Base-by-base conservation (phyloP, 2,888 invertebrate genomes). In the Panzeria rudis region DNA sequence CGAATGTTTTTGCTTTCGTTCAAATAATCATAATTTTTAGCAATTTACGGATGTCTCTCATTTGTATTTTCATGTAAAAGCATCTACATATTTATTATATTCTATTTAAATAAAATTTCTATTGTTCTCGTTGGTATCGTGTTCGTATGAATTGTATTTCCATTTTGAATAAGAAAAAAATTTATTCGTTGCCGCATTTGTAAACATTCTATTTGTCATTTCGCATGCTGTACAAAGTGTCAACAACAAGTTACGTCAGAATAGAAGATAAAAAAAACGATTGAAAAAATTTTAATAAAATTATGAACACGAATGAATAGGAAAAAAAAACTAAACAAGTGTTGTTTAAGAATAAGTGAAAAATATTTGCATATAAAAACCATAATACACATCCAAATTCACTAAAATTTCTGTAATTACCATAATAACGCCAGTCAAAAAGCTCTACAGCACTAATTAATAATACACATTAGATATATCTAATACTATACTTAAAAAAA, bases 211-310 rank as follows among this genome's bases (percentile, higher is more conserved):
- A 75, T 79, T 79, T 80, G 71, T 84, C 66, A 84, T 76, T 80
- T 75, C 6, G 52, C 59, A 64, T 56, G 64, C 32, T 59, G 75
- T 50, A 76, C 79, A 71, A 71, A 71, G 79, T 76, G 71, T 76
- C 71, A 80, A 80, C 78, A 77, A 47, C 71, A 68, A 75, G 44
- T 77, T 78, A 78, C 66, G 82, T 84, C 77, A 79, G 75, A 69
- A 44, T 54, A 69, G 20, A 44, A 79, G 47, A 32, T 20, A 3
- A 69, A 29, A 59, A 54, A 2, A 68, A 23, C 23, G 5, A 59
- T 47, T 15, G 23, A 56, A 54, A 47, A 47, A 62, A 2, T 38
- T 66, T 56, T 20, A 68, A 73, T 17, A 64, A 56, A 73, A 69
- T 29, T 44, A 44, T 52, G 61, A 25, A 69, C 9, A 52, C 13